Base-by-base conservation (phyloP, 2,113 vertebrate genomes). In the Lepisosteus oculatus region DNA sequence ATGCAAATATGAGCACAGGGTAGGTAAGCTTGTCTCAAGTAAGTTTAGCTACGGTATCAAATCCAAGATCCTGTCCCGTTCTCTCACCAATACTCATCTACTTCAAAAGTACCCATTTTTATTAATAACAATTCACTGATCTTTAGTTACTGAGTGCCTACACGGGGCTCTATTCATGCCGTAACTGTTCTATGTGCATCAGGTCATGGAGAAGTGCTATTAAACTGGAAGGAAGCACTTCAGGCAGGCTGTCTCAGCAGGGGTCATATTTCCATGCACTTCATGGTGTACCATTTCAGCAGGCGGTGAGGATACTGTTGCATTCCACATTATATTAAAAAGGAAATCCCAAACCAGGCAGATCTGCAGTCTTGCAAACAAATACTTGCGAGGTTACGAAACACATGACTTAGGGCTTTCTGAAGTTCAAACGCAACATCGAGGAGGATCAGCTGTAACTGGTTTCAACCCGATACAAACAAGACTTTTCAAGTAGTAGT, bases 261-360 rank as follows among this genome's bases (percentile, higher is more conserved):
- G 14, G 57, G 13, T 84, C 73, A 64, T 41, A 64, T 83, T 82
- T 72, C 78, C 59, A 57, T 66, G 63, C 72, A 29, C 44, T 43
- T 62, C 15, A n/a, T 76, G 65, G 64, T 72, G 54, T 55, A 17
- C 74, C 44, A 72, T 29, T 7, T 70, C 42, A 55, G 43, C 2
- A 3, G 29, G 13, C 8, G 14, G 3, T 8, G 61, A 56, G 17
- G 15, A 51, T 45, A 43, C 15, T 14, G 17, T 55, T 55, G 12
- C 47, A 67, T 54, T 15, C 45, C 6, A 54, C 44, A 8, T 11
- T 8, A 68, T 42, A 55, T 45, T 67, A 12, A 9, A 29, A 17
- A 55, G 51, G 54, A 68, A 41, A 51, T 45, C 54, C 54, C 47
- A 3, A 11, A 17, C 14, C 51, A 51, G 15, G 15, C 6, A 47